Evolutionary conservation across 1,140 invertebrate genomes (phyloP).

Genomic region (Neuroterus valhalla): DNA sequence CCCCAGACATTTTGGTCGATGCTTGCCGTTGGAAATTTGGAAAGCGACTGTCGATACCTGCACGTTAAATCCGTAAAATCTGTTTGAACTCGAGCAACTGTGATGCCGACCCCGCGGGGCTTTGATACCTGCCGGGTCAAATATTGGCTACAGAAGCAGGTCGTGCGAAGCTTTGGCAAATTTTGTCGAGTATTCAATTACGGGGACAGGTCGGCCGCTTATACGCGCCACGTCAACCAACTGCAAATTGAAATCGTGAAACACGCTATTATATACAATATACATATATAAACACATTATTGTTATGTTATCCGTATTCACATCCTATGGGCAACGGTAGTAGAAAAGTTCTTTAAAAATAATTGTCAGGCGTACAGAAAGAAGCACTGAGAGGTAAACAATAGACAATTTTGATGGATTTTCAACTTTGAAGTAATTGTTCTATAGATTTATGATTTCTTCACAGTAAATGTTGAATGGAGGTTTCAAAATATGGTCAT

Average conservation of each 20-base stretch:
- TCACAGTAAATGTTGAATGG: no score
- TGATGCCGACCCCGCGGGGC: slow-evolving; percentile 7
- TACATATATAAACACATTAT: slow-evolving; percentile 18
- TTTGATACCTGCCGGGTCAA: slow-evolving; percentile 30
- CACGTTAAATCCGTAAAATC: slow-evolving; percentile 25
- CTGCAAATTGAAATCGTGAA: slow-evolving; percentile 51
- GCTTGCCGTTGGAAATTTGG: slow-evolving; percentile 6
- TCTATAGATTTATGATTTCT: no score
- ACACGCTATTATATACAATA: slow-evolving; percentile 1
- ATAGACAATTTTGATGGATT: no score
- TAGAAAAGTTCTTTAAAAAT: background rate
- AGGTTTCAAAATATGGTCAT: no score
- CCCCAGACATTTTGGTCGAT: slow-evolving; percentile 4
- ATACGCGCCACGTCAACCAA: slow-evolving; percentile 28
- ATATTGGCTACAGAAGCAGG: slow-evolving; percentile 25
- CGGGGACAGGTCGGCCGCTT: slow-evolving; percentile 31
- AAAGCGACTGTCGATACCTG: slow-evolving; percentile 22
- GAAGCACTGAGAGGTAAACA: background rate
- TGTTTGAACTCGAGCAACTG: slow-evolving; percentile 25
- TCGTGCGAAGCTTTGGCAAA: slow-evolving; percentile 56
- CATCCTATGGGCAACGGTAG: background rate
- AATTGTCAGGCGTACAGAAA: background rate
- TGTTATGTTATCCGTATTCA: background rate
- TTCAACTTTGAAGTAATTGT: no score
- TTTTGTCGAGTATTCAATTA: slow-evolving; percentile 64